Evolutionary conservation across 1,140 invertebrate genomes (phyloP).

Genomic region (Limonius californicus): DNA sequence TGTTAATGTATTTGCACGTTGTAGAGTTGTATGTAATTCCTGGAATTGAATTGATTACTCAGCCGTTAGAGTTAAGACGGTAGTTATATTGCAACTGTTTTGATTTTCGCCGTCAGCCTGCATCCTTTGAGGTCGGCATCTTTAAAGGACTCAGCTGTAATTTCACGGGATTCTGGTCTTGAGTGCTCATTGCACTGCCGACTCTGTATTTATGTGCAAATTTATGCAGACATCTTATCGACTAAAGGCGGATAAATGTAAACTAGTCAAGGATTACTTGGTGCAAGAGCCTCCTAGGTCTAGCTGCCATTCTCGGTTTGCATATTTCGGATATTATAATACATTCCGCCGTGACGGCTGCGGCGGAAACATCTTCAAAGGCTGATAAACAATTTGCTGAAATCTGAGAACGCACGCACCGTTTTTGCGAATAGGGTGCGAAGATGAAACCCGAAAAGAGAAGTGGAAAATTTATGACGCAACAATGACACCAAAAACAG

Average conservation of each 20-base stretch:
- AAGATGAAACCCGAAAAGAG: background rate
- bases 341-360: background rate
- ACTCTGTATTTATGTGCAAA: constrained; percentile 13
- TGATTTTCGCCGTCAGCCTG: background rate
- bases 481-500: background rate
- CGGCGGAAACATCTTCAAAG: background rate
- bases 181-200: constrained; percentile 1
- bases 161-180: constrained; percentile 1
- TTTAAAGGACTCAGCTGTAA: background rate
- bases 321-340: constrained; percentile 8
- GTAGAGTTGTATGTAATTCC: too few species aligned
- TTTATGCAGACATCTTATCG: constrained; percentile 13
- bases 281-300: background rate
- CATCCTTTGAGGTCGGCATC: background rate
- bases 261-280: constrained; percentile 11
- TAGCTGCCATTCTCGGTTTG: constrained; percentile 8
- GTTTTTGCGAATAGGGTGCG: background rate
- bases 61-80: background rate
- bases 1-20: too few species aligned
- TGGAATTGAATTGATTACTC: background rate
- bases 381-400: constrained; percentile 4
- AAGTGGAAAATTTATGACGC: constrained; percentile 3
- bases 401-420: background rate
- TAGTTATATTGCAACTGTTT: background rate
- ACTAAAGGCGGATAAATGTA: constrained; percentile 14